Evolutionary conservation across 2,113 vertebrate species (phyloP), one percentile per base, ranked within the genome.

Genomic region (Chaetodon auriga): DNA sequence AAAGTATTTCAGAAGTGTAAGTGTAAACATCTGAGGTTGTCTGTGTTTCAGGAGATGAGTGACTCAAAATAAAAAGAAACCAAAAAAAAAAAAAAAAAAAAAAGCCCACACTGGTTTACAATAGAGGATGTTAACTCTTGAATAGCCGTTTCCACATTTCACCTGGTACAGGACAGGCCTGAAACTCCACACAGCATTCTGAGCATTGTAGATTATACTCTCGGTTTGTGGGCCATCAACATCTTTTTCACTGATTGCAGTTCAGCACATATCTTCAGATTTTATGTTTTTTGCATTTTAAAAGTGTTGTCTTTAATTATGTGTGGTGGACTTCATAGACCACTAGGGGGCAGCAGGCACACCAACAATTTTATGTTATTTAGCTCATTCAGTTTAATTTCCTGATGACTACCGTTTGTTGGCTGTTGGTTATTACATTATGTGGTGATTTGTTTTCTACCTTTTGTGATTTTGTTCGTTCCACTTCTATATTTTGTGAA

Each of bases 41-140:
- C 49, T 16, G 3, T 71, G 58, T 80, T 64, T 46, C 25, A 55
- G 68, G 64, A 14, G 38, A 71, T 71, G 49, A 45, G 23, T 71
- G 23, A 72, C 57, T 45, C 7, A 41, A 38, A 61, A 10, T 3
- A 45, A 45, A n/a, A 57, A 11, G 8, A 12, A 46, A 10, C 8
- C 35, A 46, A 6, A 55, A 48, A 15, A 15, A 15, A 15, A 48
- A 15, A 48, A 15, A 15, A 11, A 45, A 9, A 45, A 45, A 35
- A 49, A 23, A 66, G n/a, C 15, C 25, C 8, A 30, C 46, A 35
- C 8, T 19, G 15, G n/a, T 57, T 57, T 21, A 46, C 14, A 46
- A 9, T 18, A 66, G n/a, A 48, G 45, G 15, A 11, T 30, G 15
- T 49, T 38, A 54, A 12, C 18, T n/a, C 18, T 14, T 51, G 25